Conservation (phyloP, 2,113 vertebrate species). For the Phalacrocorax aristotelis region DNA sequence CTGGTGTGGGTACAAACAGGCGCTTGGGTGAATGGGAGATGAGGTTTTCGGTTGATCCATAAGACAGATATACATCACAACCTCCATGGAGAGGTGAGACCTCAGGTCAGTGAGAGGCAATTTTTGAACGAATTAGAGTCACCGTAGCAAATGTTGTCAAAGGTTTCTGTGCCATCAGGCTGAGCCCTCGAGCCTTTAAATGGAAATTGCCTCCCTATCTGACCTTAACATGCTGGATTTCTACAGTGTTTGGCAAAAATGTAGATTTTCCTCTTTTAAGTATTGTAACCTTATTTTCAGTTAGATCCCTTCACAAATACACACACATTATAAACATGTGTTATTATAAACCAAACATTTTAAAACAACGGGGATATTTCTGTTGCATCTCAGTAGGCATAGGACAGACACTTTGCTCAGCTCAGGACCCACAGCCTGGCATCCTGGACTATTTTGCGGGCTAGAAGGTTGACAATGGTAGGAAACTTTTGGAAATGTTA, state of each 20-base stretch:
- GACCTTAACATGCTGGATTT: rapidly evolving
- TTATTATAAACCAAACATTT: background rate
- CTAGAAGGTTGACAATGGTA: background rate
- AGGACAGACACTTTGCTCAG: background rate
- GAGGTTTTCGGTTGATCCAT: background rate
- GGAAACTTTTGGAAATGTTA: background rate
- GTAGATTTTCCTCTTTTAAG: background rate
- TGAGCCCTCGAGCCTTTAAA: background rate
- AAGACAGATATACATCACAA: background rate
- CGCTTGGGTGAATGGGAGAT: background rate
- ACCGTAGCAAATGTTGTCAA: background rate
- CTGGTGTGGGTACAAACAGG: background rate
- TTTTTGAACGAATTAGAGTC: background rate
- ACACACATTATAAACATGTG: background rate
- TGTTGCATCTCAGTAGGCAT: background rate
- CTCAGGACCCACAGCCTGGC: background rate
- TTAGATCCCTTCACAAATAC: background rate
- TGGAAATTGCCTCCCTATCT: background rate
- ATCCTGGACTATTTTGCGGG: background rate
- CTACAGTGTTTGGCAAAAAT: background rate
- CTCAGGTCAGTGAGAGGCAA: background rate
- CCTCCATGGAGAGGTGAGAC: background rate
- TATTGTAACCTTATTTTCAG: background rate
- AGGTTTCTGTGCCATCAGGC: background rate
- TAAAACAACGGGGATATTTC: background rate